These are phyloP conservation scores for Halisarca cf. caerulea DNA, from an alignment of 37 sponge, comb jelly and placozoan genomes.

Conservation along the genomic window DNA sequence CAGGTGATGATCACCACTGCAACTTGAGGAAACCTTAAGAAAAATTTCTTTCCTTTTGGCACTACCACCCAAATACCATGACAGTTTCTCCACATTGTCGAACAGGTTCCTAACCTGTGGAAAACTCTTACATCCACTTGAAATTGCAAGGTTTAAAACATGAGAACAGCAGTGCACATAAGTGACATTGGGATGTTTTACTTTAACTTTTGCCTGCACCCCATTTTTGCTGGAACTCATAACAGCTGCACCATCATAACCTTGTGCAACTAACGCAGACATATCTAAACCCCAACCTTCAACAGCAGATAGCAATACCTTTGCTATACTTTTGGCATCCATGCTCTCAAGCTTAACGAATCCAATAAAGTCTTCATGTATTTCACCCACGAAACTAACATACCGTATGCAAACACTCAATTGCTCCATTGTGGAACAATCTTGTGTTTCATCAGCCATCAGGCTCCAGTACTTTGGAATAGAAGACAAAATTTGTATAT, in stretches of 20 bases:
- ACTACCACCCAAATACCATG: slow-evolving; percentile 50
- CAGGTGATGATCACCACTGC: not conserved
- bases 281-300: slow-evolving; percentile 26
- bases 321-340: slow-evolving; percentile 31
- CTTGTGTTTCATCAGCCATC: slow-evolving; percentile 53
- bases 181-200: not conserved
- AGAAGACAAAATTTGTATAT: slow-evolving; percentile 8
- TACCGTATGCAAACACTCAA: slow-evolving; percentile 35
- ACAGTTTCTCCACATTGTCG: slow-evolving; percentile 31
- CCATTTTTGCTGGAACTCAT: slow-evolving; percentile 29
- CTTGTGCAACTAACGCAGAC: slow-evolving; percentile 17
- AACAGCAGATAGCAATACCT: slow-evolving; percentile 13
- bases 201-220: not conserved
- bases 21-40: not conserved
- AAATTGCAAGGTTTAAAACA: not conserved
- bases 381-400: slow-evolving; percentile 16
- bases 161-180: slow-evolving; percentile 1
- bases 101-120: slow-evolving; percentile 20
- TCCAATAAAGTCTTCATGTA: slow-evolving; percentile 35
- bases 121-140: not conserved
- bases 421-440: slow-evolving; percentile 41
- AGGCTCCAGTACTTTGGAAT: slow-evolving; percentile 31
- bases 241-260: slow-evolving; percentile 64
- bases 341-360: slow-evolving; percentile 31
- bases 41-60: slow-evolving; percentile 42